Evolutionary conservation across 2,888 invertebrate species (phyloP), one percentile per base, ranked within the genome.

Genomic region (Griposia aprilina): DNA sequence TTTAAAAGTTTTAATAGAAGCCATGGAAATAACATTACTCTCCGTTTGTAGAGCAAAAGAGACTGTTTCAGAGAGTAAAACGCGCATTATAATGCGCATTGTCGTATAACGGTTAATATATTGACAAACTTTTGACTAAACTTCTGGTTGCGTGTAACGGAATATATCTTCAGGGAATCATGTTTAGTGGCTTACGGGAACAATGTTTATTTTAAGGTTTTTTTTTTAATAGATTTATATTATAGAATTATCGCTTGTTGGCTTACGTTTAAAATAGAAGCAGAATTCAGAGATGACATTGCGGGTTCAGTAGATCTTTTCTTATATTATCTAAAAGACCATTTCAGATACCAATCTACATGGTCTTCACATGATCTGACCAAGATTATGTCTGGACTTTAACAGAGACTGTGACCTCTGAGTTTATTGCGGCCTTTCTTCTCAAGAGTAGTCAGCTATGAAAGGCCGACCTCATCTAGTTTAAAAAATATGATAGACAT

Each of bases 1-100:
- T 91, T 88, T 88, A 86, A 89, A 92, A 91, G 89, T 92, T 92
- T 90, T 90, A 90, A 91, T 90, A 90, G 86, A 90, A 90, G 73
- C 78, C 78, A 90, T 85, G 85, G 83, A 76, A 85, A 87, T 85
- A 87, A 80, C 86, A 83, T 84, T 80, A 86, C 82, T 89, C 73
- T 77, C 68, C 78, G 76, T 82, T 80, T 82, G 62, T 70, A 78
- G 62, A 81, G 68, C 57, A 68, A 82, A 68, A 52, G 62, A 55
- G 66, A 74, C 45, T 67, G 81, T 68, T 63, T 77, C 72, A 23
- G n/a, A 26, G 60, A 78, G 59, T 66, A 59, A 74, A 74, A 69
- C 59, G 57, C 62, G 55, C 60, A 65, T 81, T 45, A 80, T 74
- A 77, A 75, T 68, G 73, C 69, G 52, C 50, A 66, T 30, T 48